Percentiles rank a stretch among this genome's conserved stretches.
phyloP scores from a whole-genome alignment of 2,113 vertebrate species.

The Tragelaphus strepsiceros region DNA sequence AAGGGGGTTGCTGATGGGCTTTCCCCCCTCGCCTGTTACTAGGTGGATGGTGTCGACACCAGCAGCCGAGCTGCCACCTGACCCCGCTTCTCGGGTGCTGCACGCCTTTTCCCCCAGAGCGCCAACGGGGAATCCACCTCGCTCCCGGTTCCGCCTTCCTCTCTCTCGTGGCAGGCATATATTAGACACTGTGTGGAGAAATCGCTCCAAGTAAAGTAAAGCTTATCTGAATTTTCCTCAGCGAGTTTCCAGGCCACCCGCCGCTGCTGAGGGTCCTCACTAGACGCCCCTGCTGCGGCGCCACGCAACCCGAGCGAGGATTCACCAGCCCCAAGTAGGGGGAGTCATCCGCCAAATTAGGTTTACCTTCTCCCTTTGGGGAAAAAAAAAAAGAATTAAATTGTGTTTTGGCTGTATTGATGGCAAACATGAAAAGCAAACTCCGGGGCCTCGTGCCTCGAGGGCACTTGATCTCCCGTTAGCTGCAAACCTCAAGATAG shows the following conservation, averaged over 20 bases:
- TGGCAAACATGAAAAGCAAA: background rate
- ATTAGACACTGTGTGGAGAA: background rate
- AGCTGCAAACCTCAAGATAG: background rate
- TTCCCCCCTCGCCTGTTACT: background rate
- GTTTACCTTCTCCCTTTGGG: too few relatives aligned
- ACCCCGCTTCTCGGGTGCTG: background rate
- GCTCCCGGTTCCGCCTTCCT: too few relatives aligned
- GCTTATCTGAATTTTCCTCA: background rate
- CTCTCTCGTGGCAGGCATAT: background rate
- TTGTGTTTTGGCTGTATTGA: background rate
- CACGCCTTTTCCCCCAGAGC: background rate
- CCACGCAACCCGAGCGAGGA: background rate
- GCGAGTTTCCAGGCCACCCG: background rate
- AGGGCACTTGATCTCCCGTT: background rate
- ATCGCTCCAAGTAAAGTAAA: background rate
- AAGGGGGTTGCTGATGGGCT: background rate
- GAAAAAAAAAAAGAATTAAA: background rate
- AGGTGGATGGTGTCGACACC: background rate
- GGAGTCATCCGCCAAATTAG: background rate
- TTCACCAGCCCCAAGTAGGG: background rate
- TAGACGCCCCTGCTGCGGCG: background rate
- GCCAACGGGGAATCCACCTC: background rate
- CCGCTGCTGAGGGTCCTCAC: background rate
- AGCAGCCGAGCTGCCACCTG: background rate
- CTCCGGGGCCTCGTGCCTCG: background rate